phyloP scores from a whole-genome alignment of 2,888 invertebrate genomes.

The Acrobeloides nanus region DNA sequence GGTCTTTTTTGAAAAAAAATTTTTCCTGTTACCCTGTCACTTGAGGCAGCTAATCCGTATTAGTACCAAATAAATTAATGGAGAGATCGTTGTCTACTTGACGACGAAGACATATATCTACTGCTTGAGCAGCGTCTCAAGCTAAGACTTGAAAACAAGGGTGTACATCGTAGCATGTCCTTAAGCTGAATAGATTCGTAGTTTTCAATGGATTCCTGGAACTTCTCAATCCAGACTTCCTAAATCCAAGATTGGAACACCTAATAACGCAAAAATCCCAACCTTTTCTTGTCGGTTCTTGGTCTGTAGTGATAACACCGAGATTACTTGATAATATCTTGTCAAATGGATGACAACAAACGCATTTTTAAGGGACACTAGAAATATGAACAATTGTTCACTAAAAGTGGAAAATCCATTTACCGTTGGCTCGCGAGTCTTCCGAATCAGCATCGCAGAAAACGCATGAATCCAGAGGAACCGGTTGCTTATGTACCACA shows the following conservation, averaged over 20 bases:
- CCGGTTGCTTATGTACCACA: conserved; percentile 58
- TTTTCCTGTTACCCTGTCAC: too few species aligned
- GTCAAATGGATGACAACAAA: conserved; percentile 59
- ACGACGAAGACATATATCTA: conserved; percentile 13
- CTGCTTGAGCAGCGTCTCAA: conserved; percentile 32
- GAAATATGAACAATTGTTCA: conserved; percentile 9
- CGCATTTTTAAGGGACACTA: conserved; percentile 53
- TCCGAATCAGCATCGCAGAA: conserved; percentile 57
- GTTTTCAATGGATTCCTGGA: conserved; percentile 55
- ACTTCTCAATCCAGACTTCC: conserved; percentile 53
- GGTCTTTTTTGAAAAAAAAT: too few species aligned
- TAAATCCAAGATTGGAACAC: conserved; percentile 29
- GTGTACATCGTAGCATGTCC: conserved; percentile 37
- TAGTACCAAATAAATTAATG: conserved; percentile 17
- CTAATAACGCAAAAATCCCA: conserved; percentile 14
- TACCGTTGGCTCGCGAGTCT: conserved; percentile 21
- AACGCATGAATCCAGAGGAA: conserved; percentile 58
- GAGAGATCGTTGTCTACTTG: conserved; percentile 23
- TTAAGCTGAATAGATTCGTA: conserved; percentile 53
- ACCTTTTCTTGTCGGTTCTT: conserved; percentile 57
- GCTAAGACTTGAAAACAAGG: conserved; percentile 44
- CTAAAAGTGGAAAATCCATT: conserved; percentile 6
- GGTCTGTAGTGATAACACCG: conserved; percentile 58
- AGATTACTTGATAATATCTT: conserved; percentile 59
- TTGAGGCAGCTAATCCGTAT: too few species aligned